Base-by-base conservation (phyloP, 1,140 invertebrate species). In the Battus philenor region DNA sequence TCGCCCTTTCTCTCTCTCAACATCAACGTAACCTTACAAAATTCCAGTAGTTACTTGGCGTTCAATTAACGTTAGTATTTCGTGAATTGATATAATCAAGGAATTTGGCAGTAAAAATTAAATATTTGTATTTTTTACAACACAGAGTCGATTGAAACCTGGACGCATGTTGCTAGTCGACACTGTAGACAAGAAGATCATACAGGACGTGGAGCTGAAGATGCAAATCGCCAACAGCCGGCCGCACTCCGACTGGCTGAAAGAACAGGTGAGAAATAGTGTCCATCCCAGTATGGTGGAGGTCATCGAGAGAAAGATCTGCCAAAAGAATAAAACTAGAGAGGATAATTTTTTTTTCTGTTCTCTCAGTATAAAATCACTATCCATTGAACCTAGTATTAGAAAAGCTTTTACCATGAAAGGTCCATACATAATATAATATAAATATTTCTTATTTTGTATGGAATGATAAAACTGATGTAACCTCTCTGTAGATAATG, bases 151-250 rank as follows among this genome's bases (percentile, higher is more conserved):
- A 47, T 89, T 99, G 69, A 97, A 98, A 85, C 98, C 98, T 1
- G 98, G 98, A 1, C 90, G 97, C 56, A 99, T 99, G 97, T 88
- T 99, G 67, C 86, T 99, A 46, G 97, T 99, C 47, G 98, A 99
- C 79, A 99, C 98, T 0, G 86, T 93, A 58, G 91, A 95, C 64
- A 94, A 98, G 83, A 89, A 90, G 47, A 94, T 99, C 54, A 98
- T 97, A 56, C 92, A 95, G 72, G 98, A 99, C 80, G 94, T 98
- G 43, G 94, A 97, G 62, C 85, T 99, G 10, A 99, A 99, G 87
- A 74, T 92, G 47, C 76, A 93, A 22, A 98, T 99, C 59, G 93
- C 97, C 6, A 88, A 89, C 54, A 93, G 93, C 54, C 88, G 97
- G 34, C 96, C 97, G 7, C 95, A 98, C 71, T 93, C 92, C 2